Evolutionary conservation across 1,140 invertebrate genomes (phyloP).

Genomic region (Brachionus paranguensis): DNA sequence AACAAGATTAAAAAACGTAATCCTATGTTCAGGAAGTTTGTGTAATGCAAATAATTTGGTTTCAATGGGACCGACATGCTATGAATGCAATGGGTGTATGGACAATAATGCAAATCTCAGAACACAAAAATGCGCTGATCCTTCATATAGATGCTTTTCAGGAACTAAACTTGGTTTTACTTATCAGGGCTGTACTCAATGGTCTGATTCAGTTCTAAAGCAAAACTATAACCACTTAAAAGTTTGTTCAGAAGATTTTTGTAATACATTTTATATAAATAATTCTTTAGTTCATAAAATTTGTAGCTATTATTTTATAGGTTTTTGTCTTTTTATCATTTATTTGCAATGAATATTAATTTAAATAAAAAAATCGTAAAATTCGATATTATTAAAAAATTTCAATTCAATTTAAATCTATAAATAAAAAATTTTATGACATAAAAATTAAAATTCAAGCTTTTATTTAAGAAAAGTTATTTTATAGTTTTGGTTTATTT

Average conservation of each 20-base stretch:
- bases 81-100: not conserved
- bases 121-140: not conserved
- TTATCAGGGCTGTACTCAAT: slow-evolving; percentile 19
- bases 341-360: not conserved
- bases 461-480: no score
- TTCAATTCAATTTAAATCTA: no score
- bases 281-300: not conserved
- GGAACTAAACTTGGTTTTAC: slow-evolving; percentile 13
- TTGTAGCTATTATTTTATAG: not conserved
- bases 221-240: not conserved
- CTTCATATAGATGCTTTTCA: not conserved
- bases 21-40: not conserved
- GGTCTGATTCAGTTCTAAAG: not conserved
- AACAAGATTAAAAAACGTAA: not conserved
- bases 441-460: no score
- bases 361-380: not conserved
- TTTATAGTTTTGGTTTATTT: no score
- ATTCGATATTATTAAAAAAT: no score
- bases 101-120: not conserved
- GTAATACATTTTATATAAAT: not conserved
- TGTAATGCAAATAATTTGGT: slow-evolving; percentile 12
- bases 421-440: no score
- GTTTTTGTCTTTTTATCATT: not conserved
- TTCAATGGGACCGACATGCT: not conserved
- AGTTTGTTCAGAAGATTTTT: not conserved